Evolutionary conservation across 2,797 vertebrate genomes (phyloP), one percentile per base, ranked within the genome.

Genomic region (Eremophila alpestris): DNA sequence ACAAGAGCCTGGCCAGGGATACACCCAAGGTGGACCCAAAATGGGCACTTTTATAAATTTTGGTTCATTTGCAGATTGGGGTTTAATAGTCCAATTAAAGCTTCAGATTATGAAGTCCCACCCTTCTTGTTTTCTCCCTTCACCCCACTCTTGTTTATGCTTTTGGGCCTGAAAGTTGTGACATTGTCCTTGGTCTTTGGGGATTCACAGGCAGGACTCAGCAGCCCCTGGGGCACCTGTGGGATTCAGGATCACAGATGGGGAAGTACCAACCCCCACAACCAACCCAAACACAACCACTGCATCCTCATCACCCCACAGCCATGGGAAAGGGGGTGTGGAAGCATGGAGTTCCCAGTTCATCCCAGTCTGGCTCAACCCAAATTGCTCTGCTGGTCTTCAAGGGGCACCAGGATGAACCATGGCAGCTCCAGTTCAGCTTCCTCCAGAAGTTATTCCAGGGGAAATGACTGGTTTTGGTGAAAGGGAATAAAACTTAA

Each of bases 281-380:
- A 14, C 2, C 38, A 43, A 7, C 20, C 51, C 10, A 40, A 22
- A 11, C 5, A n/a, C 7, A 34, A 15, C 0, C 20, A 14, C 4
- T 19, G 15, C 13, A 2, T 14, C 27, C 51, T 30, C 38, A 0
- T 23, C 34, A 21, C 13, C 22, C 23, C 59, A 20, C 3, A 1
- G 17, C 38, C 17, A 5, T 1, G 11, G 43, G 3, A 19, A 55
- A 51, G 15, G 1, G 6, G 0, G 7, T 6, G 36, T 17, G 26
- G 23, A 60, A 75, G 45, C 29, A 24, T 3, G 4, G 0, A 9
- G 14, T 4, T 65, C 48, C 58, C 19, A 56, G 10, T 2, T 76
- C 20, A 15, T 2, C 70, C 80, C 75, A 38, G 32, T 2, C 55
- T 27, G 46, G 7, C 36, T 23, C 6, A 2, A 21, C 16, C 38